A percentile compares a stretch with the other conserved stretches of the same genome.
Evolutionary conservation across 2,888 invertebrate genomes (phyloP).

Genomic region (Lacanobia oleracea): DNA sequence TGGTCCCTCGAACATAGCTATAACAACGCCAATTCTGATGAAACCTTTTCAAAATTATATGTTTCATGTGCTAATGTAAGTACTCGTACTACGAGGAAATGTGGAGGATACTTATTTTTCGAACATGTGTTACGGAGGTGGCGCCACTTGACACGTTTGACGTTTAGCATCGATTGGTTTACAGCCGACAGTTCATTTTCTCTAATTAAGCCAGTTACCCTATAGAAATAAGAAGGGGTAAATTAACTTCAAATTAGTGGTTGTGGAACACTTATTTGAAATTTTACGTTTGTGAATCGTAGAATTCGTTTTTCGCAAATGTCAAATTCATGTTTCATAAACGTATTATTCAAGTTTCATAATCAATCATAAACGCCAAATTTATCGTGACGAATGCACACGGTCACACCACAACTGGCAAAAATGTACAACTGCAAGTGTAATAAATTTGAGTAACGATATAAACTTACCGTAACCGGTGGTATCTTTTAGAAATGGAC

Average conservation of each 20-base stretch:
- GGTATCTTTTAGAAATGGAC: slow-evolving; percentile 10
- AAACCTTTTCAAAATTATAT: slow-evolving; percentile 41
- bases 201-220: neutral
- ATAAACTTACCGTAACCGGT: slow-evolving; percentile 14
- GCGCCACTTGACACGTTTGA: slow-evolving; percentile 30
- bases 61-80: slow-evolving; percentile 36
- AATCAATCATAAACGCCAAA: neutral
- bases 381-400: no score
- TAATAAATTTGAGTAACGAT: neutral
- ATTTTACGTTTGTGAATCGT: no score
- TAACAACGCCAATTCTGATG: slow-evolving; percentile 33
- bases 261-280: no score
- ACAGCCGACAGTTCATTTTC: neutral
- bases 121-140: slow-evolving; percentile 27
- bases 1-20: slow-evolving; percentile 1
- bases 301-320: neutral
- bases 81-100: slow-evolving; percentile 7
- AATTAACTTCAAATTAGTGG: no score
- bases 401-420: no score
- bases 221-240: neutral
- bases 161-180: neutral
- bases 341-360: no score
- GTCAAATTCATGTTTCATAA: neutral
- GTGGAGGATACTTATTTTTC: slow-evolving; percentile 21
- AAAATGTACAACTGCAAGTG: no score